Conservation (phyloP, 2,888 invertebrate species). For the Micropterix aruncella region DNA sequence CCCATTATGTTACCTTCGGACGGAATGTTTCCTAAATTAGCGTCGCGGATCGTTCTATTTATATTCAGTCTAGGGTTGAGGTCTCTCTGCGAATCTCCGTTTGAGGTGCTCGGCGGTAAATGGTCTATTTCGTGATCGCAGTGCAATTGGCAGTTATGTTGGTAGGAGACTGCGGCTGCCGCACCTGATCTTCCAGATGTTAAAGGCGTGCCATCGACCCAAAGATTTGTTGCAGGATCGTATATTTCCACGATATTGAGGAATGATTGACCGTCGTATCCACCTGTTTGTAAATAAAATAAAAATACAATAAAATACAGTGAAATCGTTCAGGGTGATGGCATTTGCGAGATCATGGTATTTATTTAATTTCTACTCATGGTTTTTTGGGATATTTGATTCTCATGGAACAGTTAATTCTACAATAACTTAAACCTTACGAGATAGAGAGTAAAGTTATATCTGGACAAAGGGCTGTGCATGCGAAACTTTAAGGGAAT, state of each 20-base stretch:
- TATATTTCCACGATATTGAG: conserved; percentile 80
- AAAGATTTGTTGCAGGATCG: conserved; percentile 60
- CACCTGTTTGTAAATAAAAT: too few species aligned
- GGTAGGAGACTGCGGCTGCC: conserved; percentile 80
- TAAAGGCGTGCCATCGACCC: conserved; percentile 65
- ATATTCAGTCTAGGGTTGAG: background rate
- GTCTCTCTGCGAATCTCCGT: background rate
- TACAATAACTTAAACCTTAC: too few species aligned
- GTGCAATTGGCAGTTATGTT: conserved; percentile 41
- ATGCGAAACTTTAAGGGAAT: too few species aligned
- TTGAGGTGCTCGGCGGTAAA: background rate
- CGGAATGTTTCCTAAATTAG: background rate
- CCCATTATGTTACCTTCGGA: background rate
- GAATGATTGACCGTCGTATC: conserved; percentile 80
- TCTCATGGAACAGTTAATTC: too few species aligned
- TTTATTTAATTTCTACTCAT: too few species aligned
- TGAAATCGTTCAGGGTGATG: too few species aligned
- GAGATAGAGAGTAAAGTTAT: too few species aligned
- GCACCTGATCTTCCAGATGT: conserved; percentile 83
- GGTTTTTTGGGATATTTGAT: too few species aligned
- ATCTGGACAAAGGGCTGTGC: too few species aligned
- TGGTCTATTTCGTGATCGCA: conserved; percentile 14
- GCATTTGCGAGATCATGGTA: too few species aligned
- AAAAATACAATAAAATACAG: too few species aligned
- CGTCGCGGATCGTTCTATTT: background rate